A percentile compares a stretch with the other conserved stretches of the same genome.
These are phyloP conservation scores for Lacerta viridis DNA, from an alignment of 2,797 vertebrate species.

Conservation along the genomic window DNA sequence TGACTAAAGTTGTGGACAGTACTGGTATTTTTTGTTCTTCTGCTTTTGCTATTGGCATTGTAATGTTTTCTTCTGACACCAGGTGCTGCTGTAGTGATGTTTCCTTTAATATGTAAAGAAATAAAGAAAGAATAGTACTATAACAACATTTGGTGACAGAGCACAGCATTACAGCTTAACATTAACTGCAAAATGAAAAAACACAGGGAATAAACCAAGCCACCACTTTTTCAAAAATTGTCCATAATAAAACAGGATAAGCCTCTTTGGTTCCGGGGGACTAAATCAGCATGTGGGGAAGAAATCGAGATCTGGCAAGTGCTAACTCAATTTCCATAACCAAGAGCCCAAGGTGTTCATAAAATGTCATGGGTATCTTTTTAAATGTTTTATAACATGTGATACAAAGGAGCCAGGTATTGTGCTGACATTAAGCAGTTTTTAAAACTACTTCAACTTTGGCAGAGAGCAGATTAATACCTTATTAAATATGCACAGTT, in stretches of 20 bases:
- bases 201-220: neutral
- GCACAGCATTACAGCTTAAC: neutral
- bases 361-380: conserved; percentile 22
- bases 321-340: conserved; percentile 9
- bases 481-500: conserved; percentile 72
- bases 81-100: neutral
- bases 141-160: neutral
- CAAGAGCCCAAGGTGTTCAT: conserved; percentile 9
- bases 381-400: conserved; percentile 25
- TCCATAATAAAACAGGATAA: neutral
- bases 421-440: conserved; percentile 53
- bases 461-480: conserved; percentile 64
- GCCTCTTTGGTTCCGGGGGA: neutral
- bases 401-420: conserved; percentile 41
- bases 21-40: neutral
- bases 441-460: conserved; percentile 66
- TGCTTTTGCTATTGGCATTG: neutral
- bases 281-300: neutral
- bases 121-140: neutral
- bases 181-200: neutral
- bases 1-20: neutral
- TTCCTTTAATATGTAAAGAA: neutral
- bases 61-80: neutral
- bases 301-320: neutral
- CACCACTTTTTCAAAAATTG: neutral